Conservation (phyloP, 2,113 vertebrate species). For the Ovis aries region ARS-UI_Ramb_v3.0 NC_056055.1:14594501-14595000, state of each 20-base stretch:
- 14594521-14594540: background rate
- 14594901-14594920: background rate
- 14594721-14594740: constrained; percentile 5
- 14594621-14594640: background rate
- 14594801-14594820: background rate
- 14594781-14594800: background rate
- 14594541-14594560: background rate
- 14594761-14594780: background rate
- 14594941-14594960: background rate
- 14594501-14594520: background rate
- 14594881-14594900: background rate
- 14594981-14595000: background rate
- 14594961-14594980: background rate
- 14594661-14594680: background rate
- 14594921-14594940: background rate
- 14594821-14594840: background rate
- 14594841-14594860: background rate
- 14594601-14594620: background rate
- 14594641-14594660: background rate
- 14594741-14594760: background rate
- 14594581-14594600: background rate
- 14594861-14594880: background rate
- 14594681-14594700: background rate
- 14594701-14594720: constrained; percentile 3
- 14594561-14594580: background rate